phyloP scores from a whole-genome alignment of 2,113 vertebrate species.

The Mormoops blainvillei region DNA sequence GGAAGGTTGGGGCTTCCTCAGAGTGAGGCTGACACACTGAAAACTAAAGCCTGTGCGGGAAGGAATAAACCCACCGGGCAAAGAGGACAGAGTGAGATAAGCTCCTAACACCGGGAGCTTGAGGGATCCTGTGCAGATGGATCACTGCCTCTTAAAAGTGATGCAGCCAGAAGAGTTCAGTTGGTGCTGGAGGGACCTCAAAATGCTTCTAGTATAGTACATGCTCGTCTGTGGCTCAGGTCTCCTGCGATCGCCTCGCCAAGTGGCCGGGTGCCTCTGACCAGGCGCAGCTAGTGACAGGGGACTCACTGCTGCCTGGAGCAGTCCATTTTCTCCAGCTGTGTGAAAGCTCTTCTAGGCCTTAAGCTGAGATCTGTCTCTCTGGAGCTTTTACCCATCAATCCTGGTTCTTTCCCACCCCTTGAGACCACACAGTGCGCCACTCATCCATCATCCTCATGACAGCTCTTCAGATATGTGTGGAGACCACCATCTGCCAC shows the following conservation, averaged over 20 bases:
- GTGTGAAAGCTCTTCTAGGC: neutral
- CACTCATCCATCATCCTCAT: neutral
- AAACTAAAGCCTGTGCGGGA: neutral
- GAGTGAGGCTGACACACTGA: neutral
- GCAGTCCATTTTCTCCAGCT: neutral
- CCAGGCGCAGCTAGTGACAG: accelerated
- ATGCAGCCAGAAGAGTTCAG: neutral
- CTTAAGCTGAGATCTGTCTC: neutral
- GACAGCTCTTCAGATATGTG: neutral
- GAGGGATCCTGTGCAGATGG: neutral
- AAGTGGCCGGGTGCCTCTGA: neutral
- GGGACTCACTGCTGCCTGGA: neutral
- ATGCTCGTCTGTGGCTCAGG: neutral
- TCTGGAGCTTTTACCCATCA: neutral
- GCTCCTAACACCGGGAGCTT: neutral
- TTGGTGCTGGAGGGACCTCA: neutral
- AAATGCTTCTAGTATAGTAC: too few species aligned
- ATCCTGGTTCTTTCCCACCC: neutral
- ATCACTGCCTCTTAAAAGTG: neutral
- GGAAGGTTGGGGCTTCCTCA: neutral
- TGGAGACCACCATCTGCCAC: neutral
- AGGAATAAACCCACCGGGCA: neutral
- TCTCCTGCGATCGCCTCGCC: neutral
- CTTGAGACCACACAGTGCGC: neutral
- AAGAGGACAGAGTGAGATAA: neutral